Conservation (phyloP, 2,113 vertebrate species). For the Strigops habroptila region DNA sequence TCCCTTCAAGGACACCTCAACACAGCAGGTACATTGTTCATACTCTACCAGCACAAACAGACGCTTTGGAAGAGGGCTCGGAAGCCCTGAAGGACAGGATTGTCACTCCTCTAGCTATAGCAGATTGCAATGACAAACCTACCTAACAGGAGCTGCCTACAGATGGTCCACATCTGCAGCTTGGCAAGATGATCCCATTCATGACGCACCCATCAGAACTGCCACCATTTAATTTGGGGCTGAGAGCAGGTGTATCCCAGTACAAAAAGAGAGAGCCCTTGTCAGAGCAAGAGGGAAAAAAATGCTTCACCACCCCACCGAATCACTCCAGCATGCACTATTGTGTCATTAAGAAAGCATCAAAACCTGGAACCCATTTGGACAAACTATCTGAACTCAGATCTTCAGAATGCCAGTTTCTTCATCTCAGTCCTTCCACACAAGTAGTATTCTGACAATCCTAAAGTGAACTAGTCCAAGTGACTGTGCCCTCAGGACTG, state of each 20-base stretch:
- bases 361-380: fast-evolving
- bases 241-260: background rate
- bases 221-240: background rate
- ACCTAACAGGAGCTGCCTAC: background rate
- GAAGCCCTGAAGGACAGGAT: background rate
- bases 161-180: background rate
- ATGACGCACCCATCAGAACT: background rate
- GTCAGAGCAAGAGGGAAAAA: background rate
- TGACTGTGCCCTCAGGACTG: background rate
- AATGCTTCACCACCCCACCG: fast-evolving
- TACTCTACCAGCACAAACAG: background rate
- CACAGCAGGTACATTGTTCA: background rate
- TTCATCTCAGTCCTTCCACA: background rate
- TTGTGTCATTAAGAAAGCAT: background rate
- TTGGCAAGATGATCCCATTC: background rate
- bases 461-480: background rate
- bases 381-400: background rate
- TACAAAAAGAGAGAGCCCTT: background rate
- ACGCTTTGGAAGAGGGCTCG: background rate
- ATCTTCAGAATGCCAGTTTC: background rate
- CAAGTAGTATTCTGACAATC: background rate
- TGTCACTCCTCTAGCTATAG: background rate
- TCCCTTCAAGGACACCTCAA: fast-evolving
- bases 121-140: background rate
- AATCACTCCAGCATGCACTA: fast-evolving